Base-by-base conservation (phyloP, 2,113 vertebrate species). In the Lynx canadensis region DNA sequence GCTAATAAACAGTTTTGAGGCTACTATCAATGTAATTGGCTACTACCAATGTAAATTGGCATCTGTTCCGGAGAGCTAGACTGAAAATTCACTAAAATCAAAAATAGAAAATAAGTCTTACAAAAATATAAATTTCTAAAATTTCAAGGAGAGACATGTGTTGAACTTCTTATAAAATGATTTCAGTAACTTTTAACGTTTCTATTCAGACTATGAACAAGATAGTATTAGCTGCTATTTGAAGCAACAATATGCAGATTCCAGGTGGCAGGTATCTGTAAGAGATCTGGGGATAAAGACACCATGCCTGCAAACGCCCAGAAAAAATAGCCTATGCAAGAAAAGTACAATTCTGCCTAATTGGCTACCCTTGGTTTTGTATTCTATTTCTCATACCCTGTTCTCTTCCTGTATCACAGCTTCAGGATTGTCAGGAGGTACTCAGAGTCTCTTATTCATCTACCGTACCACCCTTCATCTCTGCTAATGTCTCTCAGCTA, bases 121-220 rank as follows among this genome's bases (percentile, higher is more conserved):
- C 38, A 89, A 90, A 55, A 41, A 50, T 45, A 8, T 0, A 36
- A 66, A 73, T 91, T 93, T 81, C 33, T 78, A 63, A 91, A 92
- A 55, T 85, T 89, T 89, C 50, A 89, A 52, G 50, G 69, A 84
- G 13, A 94, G 96, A 95, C 76, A 71, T 41, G 5, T 89, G 18
- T 60, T 86, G 23, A 33, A 29, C 7, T 16, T 87, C 38, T 41
- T 78, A 50, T 52, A 89, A 91, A 68, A n/a, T 69, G 4, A 96
- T 93, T 60, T 29, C 25, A 94, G 27, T 29, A 81, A 50, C 29
- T 66, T 91, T 92, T 84, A 88, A 66, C 45, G 89, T 31, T 82
- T 83, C n/a, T 69, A 82, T 65, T 90, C 10, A 86, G 27, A n/a
- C 27, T 55, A 94, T 3, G 9, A 94, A 38, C 31, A 91, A 55